phyloP scores from a whole-genome alignment of 2,888 invertebrate species.

The Lithophane semibrunnea region DNA sequence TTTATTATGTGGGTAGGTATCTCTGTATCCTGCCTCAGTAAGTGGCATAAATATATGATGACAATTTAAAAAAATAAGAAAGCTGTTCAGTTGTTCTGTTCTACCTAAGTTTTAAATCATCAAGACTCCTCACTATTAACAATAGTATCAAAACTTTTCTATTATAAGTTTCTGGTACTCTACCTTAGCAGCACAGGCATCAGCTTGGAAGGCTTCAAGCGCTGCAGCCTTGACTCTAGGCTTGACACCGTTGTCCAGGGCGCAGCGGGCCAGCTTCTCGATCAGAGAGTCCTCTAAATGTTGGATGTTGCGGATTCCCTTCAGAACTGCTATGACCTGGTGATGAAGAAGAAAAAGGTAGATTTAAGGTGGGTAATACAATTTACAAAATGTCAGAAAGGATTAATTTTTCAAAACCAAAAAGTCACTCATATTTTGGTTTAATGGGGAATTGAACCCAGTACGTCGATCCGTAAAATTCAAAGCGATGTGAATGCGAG shows the following conservation, averaged over 20 bases:
- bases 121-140: neutral
- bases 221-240: conserved; percentile 94
- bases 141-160: neutral
- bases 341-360: neutral
- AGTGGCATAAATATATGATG: neutral
- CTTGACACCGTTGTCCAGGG: conserved; percentile 90
- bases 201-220: conserved; percentile 93
- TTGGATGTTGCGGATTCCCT: conserved; percentile 95
- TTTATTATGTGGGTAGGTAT: neutral
- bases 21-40: no score
- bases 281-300: conserved; percentile 91
- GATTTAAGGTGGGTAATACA: neutral
- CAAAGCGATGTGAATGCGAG: no score
- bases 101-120: neutral
- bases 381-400: neutral
- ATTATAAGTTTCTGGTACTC: neutral
- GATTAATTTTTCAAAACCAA: no score
- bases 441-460: neutral
- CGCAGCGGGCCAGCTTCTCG: conserved; percentile 91
- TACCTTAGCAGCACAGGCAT: conserved; percentile 91
- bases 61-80: neutral
- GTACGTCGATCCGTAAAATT: no score
- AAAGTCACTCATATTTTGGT: neutral
- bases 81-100: neutral
- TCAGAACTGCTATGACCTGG: conserved; percentile 93